Percentiles rank a stretch among this genome's conserved stretches.
Evolutionary conservation across 2,113 vertebrate genomes (phyloP).

Genomic region (Oncorhynchus kisutch): DNA sequence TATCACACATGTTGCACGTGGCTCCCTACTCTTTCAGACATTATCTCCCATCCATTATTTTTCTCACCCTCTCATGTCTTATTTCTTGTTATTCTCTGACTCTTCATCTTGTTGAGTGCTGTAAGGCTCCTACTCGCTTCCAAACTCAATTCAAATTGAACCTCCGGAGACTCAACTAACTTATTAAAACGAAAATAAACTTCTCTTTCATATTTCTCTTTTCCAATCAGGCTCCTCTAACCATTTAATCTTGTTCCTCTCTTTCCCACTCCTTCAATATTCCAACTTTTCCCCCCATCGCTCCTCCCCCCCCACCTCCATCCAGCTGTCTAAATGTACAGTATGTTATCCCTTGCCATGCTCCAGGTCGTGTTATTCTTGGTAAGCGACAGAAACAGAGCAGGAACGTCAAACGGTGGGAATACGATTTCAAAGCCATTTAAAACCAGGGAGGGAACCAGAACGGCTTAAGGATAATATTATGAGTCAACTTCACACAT

Average conservation of each 20-base stretch:
- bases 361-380: slow-evolving; percentile 64
- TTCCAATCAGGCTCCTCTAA: slow-evolving; percentile 24
- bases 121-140: slow-evolving; percentile 49
- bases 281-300: not conserved
- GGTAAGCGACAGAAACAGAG: slow-evolving; percentile 56
- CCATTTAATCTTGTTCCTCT: slow-evolving; percentile 5
- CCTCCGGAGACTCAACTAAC: slow-evolving; percentile 72
- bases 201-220: slow-evolving; percentile 50
- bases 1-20: slow-evolving; percentile 26
- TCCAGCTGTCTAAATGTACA: slow-evolving; percentile 63
- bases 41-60: not conserved
- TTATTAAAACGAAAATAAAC: slow-evolving; percentile 45
- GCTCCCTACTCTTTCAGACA: slow-evolving; percentile 10
- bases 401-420: slow-evolving; percentile 39
- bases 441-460: slow-evolving; percentile 8
- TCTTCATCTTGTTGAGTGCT: slow-evolving; percentile 53
- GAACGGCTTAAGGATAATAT: slow-evolving; percentile 18
- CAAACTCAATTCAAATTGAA: slow-evolving; percentile 69
- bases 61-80: slow-evolving; percentile 5
- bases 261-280: slow-evolving; percentile 24
- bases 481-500: slow-evolving; percentile 33
- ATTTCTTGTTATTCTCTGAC: slow-evolving; percentile 58
- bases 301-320: slow-evolving; percentile 1
- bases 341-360: slow-evolving; percentile 33
- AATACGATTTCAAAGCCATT: slow-evolving; percentile 53